phyloP scores from a whole-genome alignment of 1,140 invertebrate species.

The Trinorchestia longiramus region DNA sequence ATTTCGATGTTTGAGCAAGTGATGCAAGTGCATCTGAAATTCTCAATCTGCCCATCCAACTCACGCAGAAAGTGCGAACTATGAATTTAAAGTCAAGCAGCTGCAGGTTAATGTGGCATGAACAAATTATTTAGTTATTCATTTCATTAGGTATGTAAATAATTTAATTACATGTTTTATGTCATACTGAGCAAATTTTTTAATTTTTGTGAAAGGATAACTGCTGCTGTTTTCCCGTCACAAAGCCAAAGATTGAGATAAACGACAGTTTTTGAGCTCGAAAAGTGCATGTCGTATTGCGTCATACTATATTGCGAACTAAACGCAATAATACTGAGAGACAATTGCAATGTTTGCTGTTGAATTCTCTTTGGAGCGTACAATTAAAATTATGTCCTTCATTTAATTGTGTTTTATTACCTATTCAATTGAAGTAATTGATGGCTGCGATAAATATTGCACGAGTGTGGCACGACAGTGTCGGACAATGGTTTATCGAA shows the following conservation, averaged over 20 bases:
- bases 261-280: not conserved
- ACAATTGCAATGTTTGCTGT: no score
- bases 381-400: no score
- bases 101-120: not conserved
- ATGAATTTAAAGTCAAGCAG: not conserved
- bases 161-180: no score
- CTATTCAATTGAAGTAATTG: no score
- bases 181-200: no score
- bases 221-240: not conserved
- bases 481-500: no score
- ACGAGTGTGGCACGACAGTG: no score
- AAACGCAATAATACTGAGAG: no score
- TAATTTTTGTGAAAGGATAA: not conserved
- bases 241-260: not conserved
- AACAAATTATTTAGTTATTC: not conserved
- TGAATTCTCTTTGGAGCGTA: no score
- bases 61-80: not conserved
- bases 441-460: no score
- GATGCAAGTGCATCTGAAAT: not conserved
- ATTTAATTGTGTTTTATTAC: no score
- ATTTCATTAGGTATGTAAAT: not conserved
- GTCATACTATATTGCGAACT: not conserved
- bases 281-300: not conserved
- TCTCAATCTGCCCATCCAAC: not conserved
- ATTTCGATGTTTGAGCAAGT: not conserved